Conservation (phyloP, 2,888 invertebrate genomes). For the Cinara cedri region DNA sequence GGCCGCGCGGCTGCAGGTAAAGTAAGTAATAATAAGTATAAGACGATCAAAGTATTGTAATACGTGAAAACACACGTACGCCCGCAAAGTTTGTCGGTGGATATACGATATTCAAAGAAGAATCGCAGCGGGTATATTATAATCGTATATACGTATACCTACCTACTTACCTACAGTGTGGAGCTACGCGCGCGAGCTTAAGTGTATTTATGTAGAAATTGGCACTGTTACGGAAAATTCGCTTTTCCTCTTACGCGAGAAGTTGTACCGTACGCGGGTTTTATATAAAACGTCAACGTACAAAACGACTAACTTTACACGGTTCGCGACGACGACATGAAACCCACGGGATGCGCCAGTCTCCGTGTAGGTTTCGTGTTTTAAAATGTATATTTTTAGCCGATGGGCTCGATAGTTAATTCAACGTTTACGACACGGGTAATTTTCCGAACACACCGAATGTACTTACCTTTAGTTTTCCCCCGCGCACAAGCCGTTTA, state of each 20-base stretch:
- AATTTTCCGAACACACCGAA: no score
- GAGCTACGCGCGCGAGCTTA: not conserved
- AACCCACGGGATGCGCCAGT: no score
- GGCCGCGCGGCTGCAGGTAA: not conserved
- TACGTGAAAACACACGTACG: not conserved
- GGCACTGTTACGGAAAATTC: constrained; percentile 9
- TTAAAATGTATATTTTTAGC: no score
- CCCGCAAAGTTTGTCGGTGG: constrained; percentile 21
- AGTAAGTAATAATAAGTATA: constrained; percentile 11
- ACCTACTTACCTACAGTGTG: not conserved
- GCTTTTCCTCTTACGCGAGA: not conserved
- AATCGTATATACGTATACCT: no score
- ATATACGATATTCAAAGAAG: constrained; percentile 36
- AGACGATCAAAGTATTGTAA: constrained; percentile 46
- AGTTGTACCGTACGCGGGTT: not conserved
- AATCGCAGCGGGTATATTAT: no score
- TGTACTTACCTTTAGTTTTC: no score
- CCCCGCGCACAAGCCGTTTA: no score
- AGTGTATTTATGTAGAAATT: constrained; percentile 26
- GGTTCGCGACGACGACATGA: no score
- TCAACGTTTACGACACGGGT: no score
- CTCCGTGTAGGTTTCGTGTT: no score
- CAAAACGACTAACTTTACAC: not conserved
- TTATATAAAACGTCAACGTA: not conserved
- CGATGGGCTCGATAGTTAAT: no score